Percentiles rank a stretch among this genome's conserved stretches.
Conservation (phyloP, 2,113 vertebrate genomes). For the Tachysurus vachellii region DNA sequence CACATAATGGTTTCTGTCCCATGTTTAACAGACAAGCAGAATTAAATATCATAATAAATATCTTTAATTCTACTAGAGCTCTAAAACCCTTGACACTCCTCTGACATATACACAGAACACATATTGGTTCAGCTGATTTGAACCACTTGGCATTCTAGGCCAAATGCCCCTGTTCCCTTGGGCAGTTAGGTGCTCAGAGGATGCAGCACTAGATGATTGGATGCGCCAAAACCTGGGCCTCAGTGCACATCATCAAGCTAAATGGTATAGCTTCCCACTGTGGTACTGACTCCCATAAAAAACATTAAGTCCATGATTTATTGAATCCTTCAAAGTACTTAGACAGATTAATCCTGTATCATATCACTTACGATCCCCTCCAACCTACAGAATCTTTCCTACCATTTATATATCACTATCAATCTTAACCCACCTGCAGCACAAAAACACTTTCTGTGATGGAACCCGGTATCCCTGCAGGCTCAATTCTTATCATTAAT, state of each 20-base stretch:
- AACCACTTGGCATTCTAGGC: background rate
- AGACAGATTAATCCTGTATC: background rate
- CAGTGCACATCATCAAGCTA: background rate
- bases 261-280: background rate
- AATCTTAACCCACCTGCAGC: background rate
- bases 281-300: background rate
- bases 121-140: background rate
- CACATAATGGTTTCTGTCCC: background rate
- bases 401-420: background rate
- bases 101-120: background rate
- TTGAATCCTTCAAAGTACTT: background rate
- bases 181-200: background rate
- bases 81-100: background rate
- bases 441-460: background rate
- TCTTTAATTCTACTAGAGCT: background rate
- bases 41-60: background rate
- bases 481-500: background rate
- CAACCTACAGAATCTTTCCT: background rate
- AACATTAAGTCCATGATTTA: constrained; percentile 14
- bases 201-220: background rate
- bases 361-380: background rate
- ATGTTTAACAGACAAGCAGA: background rate
- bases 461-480: background rate
- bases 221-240: background rate
- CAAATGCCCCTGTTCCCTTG: background rate